Conservation (phyloP, 2,797 vertebrate species). For the Oryzias sinensis region DNA sequence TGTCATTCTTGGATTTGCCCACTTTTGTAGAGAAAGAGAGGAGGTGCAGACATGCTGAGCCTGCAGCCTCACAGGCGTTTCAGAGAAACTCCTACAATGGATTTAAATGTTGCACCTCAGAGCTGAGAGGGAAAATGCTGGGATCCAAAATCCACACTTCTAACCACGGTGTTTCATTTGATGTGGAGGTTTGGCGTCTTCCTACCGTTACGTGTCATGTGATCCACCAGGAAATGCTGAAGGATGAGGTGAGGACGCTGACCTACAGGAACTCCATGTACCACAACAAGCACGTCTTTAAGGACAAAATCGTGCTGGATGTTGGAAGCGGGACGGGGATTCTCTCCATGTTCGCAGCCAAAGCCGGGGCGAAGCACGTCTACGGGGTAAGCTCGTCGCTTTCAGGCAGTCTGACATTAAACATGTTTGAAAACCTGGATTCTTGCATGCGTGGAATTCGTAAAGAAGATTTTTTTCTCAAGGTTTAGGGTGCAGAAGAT, state of each 20-base stretch:
- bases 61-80: conserved; percentile 21
- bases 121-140: conserved; percentile 3
- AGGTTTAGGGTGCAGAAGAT: conserved; percentile 17
- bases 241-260: conserved; percentile 95
- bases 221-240: conserved; percentile 95
- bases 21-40: background rate
- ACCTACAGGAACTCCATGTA: conserved; percentile 99
- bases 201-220: conserved; percentile 17
- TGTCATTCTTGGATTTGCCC: conserved; percentile 37
- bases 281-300: conserved; percentile 98
- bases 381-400: conserved; percentile 85
- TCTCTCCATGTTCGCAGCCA: conserved; percentile 99
- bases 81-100: conserved; percentile 25
- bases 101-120: conserved; percentile 23
- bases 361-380: conserved; percentile 95
- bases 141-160: conserved; percentile 16
- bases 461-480: background rate
- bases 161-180: background rate
- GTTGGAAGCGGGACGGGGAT: conserved; percentile 98
- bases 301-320: conserved; percentile 95
- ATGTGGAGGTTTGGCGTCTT: conserved; percentile 1
- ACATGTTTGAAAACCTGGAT: no score
- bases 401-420: no score
- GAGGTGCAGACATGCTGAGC: conserved; percentile 22
- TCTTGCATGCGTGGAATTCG: no score